Percentiles rank a stretch among this genome's conserved stretches.
These are phyloP conservation scores for Stictonetta naevosa DNA, from an alignment of 2,113 vertebrate genomes.

Conservation along the genomic window DNA sequence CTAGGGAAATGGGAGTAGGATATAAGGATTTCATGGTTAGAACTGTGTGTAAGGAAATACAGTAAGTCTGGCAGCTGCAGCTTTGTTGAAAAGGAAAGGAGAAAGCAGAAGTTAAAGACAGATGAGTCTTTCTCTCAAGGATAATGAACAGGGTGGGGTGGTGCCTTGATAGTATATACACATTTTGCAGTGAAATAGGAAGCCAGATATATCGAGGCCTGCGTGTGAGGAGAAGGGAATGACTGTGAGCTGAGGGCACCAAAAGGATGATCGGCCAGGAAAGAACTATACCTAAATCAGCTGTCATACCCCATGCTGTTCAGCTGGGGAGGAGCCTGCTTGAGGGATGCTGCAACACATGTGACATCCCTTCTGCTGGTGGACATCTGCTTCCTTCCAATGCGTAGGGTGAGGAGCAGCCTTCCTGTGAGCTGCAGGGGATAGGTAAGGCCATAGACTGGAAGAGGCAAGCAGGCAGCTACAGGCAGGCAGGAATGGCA, in stretches of 20 bases:
- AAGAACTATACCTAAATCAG: neutral
- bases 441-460: rapidly evolving
- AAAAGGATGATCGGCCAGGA: neutral
- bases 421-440: neutral
- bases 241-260: neutral
- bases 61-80: neutral
- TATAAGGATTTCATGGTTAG: neutral
- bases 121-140: rapidly evolving
- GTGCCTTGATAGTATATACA: neutral
- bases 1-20: neutral
- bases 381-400: neutral
- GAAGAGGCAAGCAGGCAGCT: rapidly evolving
- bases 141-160: neutral
- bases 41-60: neutral
- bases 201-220: neutral
- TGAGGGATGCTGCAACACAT: neutral
- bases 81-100: neutral
- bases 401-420: rapidly evolving
- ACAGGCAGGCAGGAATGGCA: rapidly evolving
- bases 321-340: neutral
- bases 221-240: rapidly evolving
- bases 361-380: neutral
- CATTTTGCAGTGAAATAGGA: neutral
- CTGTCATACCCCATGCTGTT: neutral
- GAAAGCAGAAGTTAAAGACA: neutral